Conservation (phyloP, 2,797 vertebrate genomes). For the Syngnathus acus region DNA sequence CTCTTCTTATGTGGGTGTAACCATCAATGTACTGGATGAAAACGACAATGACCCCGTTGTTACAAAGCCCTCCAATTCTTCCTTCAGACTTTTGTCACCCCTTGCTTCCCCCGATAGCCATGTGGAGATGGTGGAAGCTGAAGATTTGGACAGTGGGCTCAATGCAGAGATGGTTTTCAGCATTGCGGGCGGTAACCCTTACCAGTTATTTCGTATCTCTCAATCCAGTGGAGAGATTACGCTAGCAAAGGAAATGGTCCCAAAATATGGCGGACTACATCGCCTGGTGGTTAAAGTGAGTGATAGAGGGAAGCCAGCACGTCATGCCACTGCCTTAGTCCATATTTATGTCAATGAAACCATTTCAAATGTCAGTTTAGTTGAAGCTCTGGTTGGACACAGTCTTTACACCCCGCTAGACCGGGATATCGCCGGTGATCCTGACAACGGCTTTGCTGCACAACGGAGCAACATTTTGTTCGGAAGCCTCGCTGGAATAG, state of each 20-base stretch:
- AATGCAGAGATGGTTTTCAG: constrained; percentile 90
- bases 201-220: constrained; percentile 92
- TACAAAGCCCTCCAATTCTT: constrained; percentile 92
- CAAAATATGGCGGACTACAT: constrained; percentile 91
- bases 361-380: constrained; percentile 85
- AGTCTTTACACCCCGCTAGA: constrained; percentile 93
- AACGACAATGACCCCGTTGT: constrained; percentile 97
- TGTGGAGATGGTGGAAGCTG: constrained; percentile 89
- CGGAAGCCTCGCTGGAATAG: constrained; percentile 91
- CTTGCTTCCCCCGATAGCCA: constrained; percentile 86
- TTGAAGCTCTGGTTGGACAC: constrained; percentile 91
- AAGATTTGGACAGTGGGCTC: constrained; percentile 90
- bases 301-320: constrained; percentile 88
- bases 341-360: constrained; percentile 98
- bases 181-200: constrained; percentile 92
- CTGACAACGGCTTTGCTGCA: constrained; percentile 85
- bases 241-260: constrained; percentile 89
- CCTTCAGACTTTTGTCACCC: constrained; percentile 84
- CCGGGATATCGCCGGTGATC: constrained; percentile 95
- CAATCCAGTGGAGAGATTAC: constrained; percentile 89
- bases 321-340: constrained; percentile 87
- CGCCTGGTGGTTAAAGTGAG: constrained; percentile 92
- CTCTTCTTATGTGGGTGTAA: constrained; percentile 93
- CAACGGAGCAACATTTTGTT: constrained; percentile 95
- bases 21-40: constrained; percentile 96